Evolutionary conservation across 2,888 invertebrate genomes (phyloP).

Genomic region (Cheilosia grossa): DNA sequence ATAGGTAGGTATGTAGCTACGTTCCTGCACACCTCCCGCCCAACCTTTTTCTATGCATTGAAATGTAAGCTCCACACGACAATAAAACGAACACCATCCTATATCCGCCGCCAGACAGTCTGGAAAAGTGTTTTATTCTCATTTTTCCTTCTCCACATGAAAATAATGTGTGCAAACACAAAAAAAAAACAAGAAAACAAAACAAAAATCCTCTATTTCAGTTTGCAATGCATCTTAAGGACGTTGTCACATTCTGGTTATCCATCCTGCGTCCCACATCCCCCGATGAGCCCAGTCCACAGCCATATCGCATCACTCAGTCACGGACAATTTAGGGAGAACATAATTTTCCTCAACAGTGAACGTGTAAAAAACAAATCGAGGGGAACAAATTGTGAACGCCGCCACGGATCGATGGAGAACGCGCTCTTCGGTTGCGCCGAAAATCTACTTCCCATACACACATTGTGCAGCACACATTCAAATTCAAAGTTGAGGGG

Average conservation of each 20-base stretch:
- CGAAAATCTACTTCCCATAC: constrained; percentile 32
- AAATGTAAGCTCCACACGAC: not conserved
- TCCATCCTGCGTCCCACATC: not conserved
- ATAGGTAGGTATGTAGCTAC: too few species aligned
- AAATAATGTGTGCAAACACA: constrained; percentile 13
- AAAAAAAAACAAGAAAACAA: not conserved
- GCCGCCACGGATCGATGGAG: constrained; percentile 65
- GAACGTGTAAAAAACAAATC: constrained; percentile 38
- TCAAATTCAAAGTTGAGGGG: constrained; percentile 2
- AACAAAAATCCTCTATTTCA: constrained; percentile 5
- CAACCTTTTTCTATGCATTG: not conserved
- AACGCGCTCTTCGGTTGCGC: constrained; percentile 42
- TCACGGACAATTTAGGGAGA: constrained; percentile 59
- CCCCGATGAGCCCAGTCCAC: not conserved
- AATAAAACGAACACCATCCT: not conserved
- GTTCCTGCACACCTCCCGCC: not conserved
- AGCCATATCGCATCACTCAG: not conserved
- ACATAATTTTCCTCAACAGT: constrained; percentile 30
- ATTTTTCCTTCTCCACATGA: constrained; percentile 36
- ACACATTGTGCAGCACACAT: not conserved
- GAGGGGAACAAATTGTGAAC: constrained; percentile 65
- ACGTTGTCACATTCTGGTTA: constrained; percentile 46
- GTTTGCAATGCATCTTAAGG: constrained; percentile 59
- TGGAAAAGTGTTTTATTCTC: constrained; percentile 66
- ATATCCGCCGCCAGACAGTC: constrained; percentile 66